phyloP scores from a whole-genome alignment of 2,113 vertebrate species.

The Hypomesus transpacificus region DNA sequence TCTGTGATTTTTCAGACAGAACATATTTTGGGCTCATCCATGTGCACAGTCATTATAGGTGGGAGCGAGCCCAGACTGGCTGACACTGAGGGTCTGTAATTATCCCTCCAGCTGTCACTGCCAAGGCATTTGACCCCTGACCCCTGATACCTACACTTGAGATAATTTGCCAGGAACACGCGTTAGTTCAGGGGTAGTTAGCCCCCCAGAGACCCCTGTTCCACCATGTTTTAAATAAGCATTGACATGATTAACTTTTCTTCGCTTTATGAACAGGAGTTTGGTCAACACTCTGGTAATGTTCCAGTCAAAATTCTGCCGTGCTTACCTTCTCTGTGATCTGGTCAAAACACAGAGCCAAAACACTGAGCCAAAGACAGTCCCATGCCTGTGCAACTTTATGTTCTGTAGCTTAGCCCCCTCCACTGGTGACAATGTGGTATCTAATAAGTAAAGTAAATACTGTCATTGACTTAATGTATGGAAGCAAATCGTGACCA shows the following conservation, averaged over 20 bases:
- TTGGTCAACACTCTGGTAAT: neutral
- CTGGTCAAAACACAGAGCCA: neutral
- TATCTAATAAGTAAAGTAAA: neutral
- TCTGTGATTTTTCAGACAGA: conserved; percentile 13
- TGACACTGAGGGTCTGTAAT: conserved; percentile 41
- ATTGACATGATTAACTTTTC: too few species aligned
- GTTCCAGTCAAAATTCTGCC: too few species aligned
- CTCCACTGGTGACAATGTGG: conserved; percentile 43
- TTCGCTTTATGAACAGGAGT: conserved; percentile 14
- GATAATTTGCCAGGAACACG: conserved; percentile 48
- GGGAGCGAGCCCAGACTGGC: conserved; percentile 45
- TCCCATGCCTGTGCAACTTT: neutral
- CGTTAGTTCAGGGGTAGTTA: conserved; percentile 24
- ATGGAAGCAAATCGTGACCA: too few species aligned
- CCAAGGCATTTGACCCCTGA: conserved; percentile 50
- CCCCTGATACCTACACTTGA: conserved; percentile 42
- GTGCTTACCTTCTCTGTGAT: too few species aligned
- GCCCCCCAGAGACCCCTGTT: conserved; percentile 17
- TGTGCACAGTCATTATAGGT: conserved; percentile 21
- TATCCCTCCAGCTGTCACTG: conserved; percentile 53
- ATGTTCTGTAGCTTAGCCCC: conserved; percentile 29
- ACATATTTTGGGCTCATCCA: conserved; percentile 1
- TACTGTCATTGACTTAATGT: neutral
- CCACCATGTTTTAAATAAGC: neutral
- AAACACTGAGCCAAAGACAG: neutral